Base-by-base conservation (phyloP, 2,888 invertebrate genomes). In the Mesopsocus fuscifrons region DNA sequence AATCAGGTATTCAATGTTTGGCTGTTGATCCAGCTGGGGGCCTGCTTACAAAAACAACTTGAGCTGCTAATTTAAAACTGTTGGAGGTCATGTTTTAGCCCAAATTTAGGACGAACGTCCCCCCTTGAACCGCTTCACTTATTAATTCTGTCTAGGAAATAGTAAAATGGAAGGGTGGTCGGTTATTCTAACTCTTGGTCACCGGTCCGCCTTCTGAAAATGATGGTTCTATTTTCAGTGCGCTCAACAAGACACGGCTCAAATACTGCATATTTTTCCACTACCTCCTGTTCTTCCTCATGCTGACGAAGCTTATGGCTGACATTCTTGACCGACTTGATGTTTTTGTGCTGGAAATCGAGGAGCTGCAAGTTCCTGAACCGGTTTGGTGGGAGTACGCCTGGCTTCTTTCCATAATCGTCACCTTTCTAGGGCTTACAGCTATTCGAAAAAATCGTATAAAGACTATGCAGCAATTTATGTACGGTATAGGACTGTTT, bases 251-350 rank as follows among this genome's bases (percentile, higher is more conserved):
- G 68, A 85, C 85, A 50, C 77, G 95, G 57, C 72, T 98, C 61
- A 89, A 88, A 65, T 84, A 83, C 61, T 87, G 91, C 62, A 83
- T 94, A 64, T 83, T 88, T 65, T 81, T 88, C 63, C 97, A 97
- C 64, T 80, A 87, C 56, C 63, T 89, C 48, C 67, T 95, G 54
- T 87, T 87, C 61, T 74, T 91, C 59, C 72, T 79, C 52, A 88
- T 95, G 88, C 62, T 89, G 58, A 77, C 85, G 41, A 92, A 94
- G 64, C 69, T 95, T 50, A 81, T 84, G 6, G 84, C 89, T 15
- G 89, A 87, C 60, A 79, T 94, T 55, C 72, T 92, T 53, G 91
- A 94, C 63, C 78, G 80, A 59, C 69, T 94, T 54, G 92, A 94
- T 61, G 77, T 94, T 61, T 91, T 92, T 62, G 82, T 91, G 55